Percentiles rank a stretch among this genome's conserved stretches.
Conservation (phyloP, 2,888 invertebrate species). For the Ernsta delagoae region DNA sequence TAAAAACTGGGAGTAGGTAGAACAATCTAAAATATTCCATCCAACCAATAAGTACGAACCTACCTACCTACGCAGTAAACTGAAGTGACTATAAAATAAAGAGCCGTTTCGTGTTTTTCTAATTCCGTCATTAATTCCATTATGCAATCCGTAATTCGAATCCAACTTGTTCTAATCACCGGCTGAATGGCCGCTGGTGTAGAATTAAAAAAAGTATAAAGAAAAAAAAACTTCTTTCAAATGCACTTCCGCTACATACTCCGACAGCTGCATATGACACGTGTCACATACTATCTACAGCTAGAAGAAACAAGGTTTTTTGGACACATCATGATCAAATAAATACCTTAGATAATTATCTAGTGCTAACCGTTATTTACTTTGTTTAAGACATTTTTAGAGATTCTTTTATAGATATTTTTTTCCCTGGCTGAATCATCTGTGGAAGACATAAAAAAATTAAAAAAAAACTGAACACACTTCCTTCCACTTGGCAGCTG, state of each 20-base stretch:
- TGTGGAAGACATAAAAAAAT: not conserved
- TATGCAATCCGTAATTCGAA: constrained; percentile 41
- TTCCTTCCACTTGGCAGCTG: constrained; percentile 11
- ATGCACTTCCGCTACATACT: constrained; percentile 63
- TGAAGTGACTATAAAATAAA: constrained; percentile 14
- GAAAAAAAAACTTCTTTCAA: constrained; percentile 48
- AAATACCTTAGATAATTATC: not conserved
- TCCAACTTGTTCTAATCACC: constrained; percentile 49
- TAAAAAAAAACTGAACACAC: not conserved
- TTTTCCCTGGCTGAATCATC: not conserved
- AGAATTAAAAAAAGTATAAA: constrained; percentile 43
- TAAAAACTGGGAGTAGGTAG: not conserved
- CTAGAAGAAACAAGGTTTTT: constrained; percentile 21
- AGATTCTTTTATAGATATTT: not conserved
- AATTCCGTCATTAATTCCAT: constrained; percentile 35
- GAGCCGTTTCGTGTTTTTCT: constrained; percentile 33
- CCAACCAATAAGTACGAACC: constrained; percentile 25
- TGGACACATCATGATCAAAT: constrained; percentile 5
- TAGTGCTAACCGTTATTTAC: not conserved
- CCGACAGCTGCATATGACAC: constrained; percentile 71
- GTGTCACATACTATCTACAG: constrained; percentile 50
- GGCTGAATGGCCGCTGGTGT: constrained; percentile 47
- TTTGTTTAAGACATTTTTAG: not conserved
- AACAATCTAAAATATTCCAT: not conserved
- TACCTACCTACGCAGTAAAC: not conserved